Base-by-base conservation (phyloP, 2,888 invertebrate genomes). In the Stratiomys singularior region DNA sequence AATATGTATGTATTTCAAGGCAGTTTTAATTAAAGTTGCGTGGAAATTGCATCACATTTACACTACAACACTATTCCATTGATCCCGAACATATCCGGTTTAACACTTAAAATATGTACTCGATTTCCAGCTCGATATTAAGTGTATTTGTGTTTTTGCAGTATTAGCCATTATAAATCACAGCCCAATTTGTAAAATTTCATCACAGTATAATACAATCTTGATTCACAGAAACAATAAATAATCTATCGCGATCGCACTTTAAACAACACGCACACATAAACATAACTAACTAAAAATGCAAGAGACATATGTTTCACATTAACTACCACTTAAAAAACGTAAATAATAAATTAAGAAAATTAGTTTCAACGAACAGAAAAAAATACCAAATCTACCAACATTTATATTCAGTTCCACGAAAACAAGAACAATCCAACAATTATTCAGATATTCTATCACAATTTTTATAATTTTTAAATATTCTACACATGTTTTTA, bases 361-460 rank as follows among this genome's bases (percentile, higher is more conserved):
- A 85, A 82, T 88, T 86, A 88, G 87, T 87, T 5, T 37, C 37
- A 37, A 37, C 3, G 3, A 37, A 9, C 3, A 37, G 87, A 87
- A 87, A 87, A 84, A 85, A 81, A 83, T 86, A 88, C 86, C 87
- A 88, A 86, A 44, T 64, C 76, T 77, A 77, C 78, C 72, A 88
- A 85, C 77, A 80, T 77, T 78, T 79, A 82, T 81, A 82, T 78
- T 60, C 28, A 30, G 7, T 30, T 52, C 21, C 37, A 72, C 30
- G 18, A 63, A 63, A 52, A 52, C 15, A 52, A 52, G n/a, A 52
- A 64, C 64, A 64, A 64, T n/a, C 27, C 13, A 71, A 52, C 27
- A 72, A 28, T 69, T 21, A 64, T 64, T 64, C 28, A 52, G 4
- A 63, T 21, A 63, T 56, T 72, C 9, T 25, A 25, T 28, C 28